Base-by-base conservation (phyloP, 1,140 invertebrate species). In the Brachionus manjavacas region DNA sequence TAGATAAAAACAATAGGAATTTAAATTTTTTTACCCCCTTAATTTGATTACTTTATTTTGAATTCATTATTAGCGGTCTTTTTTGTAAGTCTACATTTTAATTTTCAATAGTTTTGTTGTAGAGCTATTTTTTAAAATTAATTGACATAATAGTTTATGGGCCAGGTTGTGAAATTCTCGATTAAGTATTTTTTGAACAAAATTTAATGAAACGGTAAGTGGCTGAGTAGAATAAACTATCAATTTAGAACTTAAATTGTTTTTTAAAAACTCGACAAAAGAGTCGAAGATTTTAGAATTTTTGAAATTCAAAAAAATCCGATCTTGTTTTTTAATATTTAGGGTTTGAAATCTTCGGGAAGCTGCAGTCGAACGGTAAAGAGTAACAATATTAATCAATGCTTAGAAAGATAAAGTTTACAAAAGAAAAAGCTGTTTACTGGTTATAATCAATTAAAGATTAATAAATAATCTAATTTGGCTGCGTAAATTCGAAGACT, bases 371-470 rank as follows among this genome's bases (percentile, higher is more conserved):
- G 16, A 60, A 60, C 25, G 52, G n/a, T 23, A 60, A 16, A 60
- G 6, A 20, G 16, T n/a, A 60, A 25, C 20, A 25, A 20, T 60
- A 23, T 60, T 60, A 60, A 60, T 25, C 2, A 60, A 60, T 60
- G 16, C 52, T 60, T 8, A 60, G 52, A 20, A 60, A 60, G 20
- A 60, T 60, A 20, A 72, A 72, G 35, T 72, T 72, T 72, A 72
- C 31, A 72, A 68, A 3, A 68, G 23, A 72, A 20, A 72, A 39
- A 72, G 41, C 12, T 41, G 39, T 72, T 72, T 72, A 72, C 68
- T 72, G 68, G 43, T 39, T 72, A 11, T 72, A 72, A 72, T 72
- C 68, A 72, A 46, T 72, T 72, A 41, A 72, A 20, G 39, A 72
- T 72, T 20, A 35, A 72, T 60, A 72, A 72, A 72, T 68, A 68